phyloP scores from a whole-genome alignment of 2,888 invertebrate species.

The Cheilosia grossa region DNA sequence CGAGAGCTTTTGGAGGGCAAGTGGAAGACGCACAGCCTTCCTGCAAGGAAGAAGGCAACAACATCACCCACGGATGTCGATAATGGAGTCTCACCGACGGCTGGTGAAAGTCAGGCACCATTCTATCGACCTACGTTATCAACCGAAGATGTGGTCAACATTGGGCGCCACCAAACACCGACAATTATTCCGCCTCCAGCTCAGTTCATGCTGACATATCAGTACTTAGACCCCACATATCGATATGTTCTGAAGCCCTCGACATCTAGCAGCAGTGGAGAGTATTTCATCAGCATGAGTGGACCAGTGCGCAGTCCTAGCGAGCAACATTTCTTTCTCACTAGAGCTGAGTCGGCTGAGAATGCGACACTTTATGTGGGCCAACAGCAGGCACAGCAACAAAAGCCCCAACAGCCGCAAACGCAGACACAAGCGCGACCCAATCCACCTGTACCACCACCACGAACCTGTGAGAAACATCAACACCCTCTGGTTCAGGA shows the following conservation, averaged over 20 bases:
- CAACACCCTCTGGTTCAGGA: conserved; percentile 74
- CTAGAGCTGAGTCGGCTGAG: conserved; percentile 84
- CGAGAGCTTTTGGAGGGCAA: conserved; percentile 92
- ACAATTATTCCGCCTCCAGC: conserved; percentile 84
- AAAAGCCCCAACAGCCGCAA: conserved; percentile 74
- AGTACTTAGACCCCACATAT: conserved; percentile 89
- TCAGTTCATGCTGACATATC: conserved; percentile 86
- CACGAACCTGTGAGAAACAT: conserved; percentile 81
- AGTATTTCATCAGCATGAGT: conserved; percentile 89
- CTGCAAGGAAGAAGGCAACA: conserved; percentile 91
- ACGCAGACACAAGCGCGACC: conserved; percentile 57
- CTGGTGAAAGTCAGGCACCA: conserved; percentile 80
- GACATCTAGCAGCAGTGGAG: conserved; percentile 86
- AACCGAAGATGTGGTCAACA: conserved; percentile 89
- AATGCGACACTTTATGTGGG: conserved; percentile 79
- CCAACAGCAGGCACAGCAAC: conserved; percentile 80
- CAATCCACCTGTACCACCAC: conserved; percentile 80
- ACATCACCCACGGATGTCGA: conserved; percentile 84
- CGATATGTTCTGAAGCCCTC: conserved; percentile 89
- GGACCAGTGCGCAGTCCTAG: conserved; percentile 86
- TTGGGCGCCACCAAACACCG: conserved; percentile 80
- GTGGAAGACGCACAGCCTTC: conserved; percentile 95
- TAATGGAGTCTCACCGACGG: conserved; percentile 84
- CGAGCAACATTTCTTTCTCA: conserved; percentile 89
- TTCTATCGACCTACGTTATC: conserved; percentile 92